Percentiles rank a stretch among this genome's conserved stretches.
phyloP scores from a whole-genome alignment of 1,140 invertebrate species.

The Calycopis cecrops region DNA sequence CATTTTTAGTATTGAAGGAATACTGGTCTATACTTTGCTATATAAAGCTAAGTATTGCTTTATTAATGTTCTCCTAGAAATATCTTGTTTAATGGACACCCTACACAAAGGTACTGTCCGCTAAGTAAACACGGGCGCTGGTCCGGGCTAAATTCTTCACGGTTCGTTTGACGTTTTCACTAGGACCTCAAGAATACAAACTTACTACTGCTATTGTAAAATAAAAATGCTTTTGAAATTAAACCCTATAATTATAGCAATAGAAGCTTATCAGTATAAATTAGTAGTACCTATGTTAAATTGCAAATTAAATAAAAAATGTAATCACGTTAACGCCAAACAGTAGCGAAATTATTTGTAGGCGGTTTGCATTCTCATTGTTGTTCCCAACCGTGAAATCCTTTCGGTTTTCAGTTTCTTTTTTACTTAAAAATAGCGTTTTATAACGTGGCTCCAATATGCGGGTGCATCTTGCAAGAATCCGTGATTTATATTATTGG shows the following conservation, averaged over 20 bases:
- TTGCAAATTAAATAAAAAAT: conserved; percentile 36
- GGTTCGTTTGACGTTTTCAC: conserved; percentile 58
- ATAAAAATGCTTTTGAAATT: conserved; percentile 19
- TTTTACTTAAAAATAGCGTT: background rate
- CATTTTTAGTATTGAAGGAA: too few relatives aligned
- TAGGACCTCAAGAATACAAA: conserved; percentile 38
- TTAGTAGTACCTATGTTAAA: conserved; percentile 6
- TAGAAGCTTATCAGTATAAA: conserved; percentile 19
- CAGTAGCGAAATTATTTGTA: conserved; percentile 62
- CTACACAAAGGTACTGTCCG: conserved; percentile 46
- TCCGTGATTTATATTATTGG: too few relatives aligned
- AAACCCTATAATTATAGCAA: conserved; percentile 20
- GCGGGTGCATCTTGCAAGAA: too few relatives aligned
- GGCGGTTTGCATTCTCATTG: conserved; percentile 45
- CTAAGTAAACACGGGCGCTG: conserved; percentile 55
- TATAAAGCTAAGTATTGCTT: background rate
- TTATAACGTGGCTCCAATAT: too few relatives aligned
- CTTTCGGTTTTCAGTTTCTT: conserved; percentile 11
- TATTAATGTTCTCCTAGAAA: background rate
- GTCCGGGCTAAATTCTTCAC: conserved; percentile 54
- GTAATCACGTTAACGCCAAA: conserved; percentile 57
- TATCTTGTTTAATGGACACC: conserved; percentile 12
- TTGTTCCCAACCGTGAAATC: conserved; percentile 29
- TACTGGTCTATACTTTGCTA: too few relatives aligned
- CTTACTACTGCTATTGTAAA: conserved; percentile 13